Percentiles rank a stretch among this genome's conserved stretches.
phyloP scores from a whole-genome alignment of 1,140 invertebrate species.

The Protaetia brevitarsis region DNA sequence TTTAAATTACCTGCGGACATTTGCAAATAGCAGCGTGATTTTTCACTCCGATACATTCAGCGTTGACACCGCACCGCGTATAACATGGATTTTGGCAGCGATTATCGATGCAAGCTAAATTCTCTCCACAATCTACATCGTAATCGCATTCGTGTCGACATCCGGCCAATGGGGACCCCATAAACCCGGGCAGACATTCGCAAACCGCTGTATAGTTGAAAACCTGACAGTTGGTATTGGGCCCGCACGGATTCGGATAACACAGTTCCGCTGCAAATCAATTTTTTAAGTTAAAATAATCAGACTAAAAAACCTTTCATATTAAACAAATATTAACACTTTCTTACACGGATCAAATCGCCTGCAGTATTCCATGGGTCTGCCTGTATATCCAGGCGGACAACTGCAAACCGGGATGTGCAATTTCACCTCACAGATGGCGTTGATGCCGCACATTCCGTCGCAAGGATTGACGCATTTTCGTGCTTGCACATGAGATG shows the following conservation, averaged over 20 bases:
- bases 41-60: constrained; percentile 69
- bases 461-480: constrained; percentile 60
- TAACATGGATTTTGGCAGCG: constrained; percentile 75
- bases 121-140: constrained; percentile 68
- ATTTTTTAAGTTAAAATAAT: background rate
- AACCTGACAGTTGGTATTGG: constrained; percentile 76
- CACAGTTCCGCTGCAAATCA: constrained; percentile 66
- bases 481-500: constrained; percentile 55
- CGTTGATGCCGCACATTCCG: constrained; percentile 60
- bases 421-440: constrained; percentile 59
- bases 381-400: constrained; percentile 61
- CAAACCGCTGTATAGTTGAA: constrained; percentile 72
- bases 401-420: constrained; percentile 65
- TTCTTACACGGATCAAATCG: constrained; percentile 51
- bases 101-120: constrained; percentile 69
- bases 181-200: constrained; percentile 63
- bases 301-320: background rate
- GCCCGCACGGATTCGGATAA: constrained; percentile 74
- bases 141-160: constrained; percentile 77
- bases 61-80: constrained; percentile 72
- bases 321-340: background rate
- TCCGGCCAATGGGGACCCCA: constrained; percentile 70
- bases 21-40: constrained; percentile 77
- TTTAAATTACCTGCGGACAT: constrained; percentile 66
- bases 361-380: constrained; percentile 58